Percentiles rank a stretch among this genome's conserved stretches.
These are phyloP conservation scores for Cisticola juncidis DNA, from an alignment of 2,113 vertebrate species.

Conservation along the genomic window DNA sequence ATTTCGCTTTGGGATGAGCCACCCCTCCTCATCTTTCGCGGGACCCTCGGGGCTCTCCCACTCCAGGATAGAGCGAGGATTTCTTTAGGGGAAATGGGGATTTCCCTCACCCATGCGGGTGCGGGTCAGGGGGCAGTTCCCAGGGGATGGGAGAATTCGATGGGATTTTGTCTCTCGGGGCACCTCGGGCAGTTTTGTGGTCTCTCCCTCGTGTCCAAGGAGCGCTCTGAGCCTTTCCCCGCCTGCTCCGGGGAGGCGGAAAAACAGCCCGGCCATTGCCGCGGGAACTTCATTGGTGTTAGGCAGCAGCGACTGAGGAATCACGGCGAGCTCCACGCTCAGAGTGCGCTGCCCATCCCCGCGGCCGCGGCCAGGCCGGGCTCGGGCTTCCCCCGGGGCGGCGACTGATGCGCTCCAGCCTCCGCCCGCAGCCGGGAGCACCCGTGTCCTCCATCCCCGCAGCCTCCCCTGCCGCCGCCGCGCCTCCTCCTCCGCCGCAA, in stretches of 20 bases:
- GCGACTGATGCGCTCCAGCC: background rate
- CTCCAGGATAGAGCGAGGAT: background rate
- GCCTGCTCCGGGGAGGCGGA: background rate
- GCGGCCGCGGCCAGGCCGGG: background rate
- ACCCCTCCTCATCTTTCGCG: no score
- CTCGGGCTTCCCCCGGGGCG: background rate
- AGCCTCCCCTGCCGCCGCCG: background rate
- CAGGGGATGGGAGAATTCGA: background rate
- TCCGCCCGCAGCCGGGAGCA: background rate
- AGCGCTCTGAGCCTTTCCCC: background rate
- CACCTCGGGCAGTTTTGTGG: background rate
- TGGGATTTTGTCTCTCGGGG: background rate
- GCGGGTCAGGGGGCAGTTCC: background rate
- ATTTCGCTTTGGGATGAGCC: background rate
- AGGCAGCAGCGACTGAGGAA: background rate
- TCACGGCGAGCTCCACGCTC: background rate
- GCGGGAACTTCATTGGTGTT: background rate
- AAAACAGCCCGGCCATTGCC: background rate
- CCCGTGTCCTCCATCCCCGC: background rate
- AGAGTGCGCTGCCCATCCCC: background rate
- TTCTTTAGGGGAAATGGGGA: background rate
- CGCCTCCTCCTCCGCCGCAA: background rate
- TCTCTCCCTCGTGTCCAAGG: background rate
- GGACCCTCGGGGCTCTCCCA: background rate
- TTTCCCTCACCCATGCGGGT: rapidly evolving